Evolutionary conservation across 2,888 invertebrate species (phyloP).

Genomic region (Trichogramma evanescens): DNA sequence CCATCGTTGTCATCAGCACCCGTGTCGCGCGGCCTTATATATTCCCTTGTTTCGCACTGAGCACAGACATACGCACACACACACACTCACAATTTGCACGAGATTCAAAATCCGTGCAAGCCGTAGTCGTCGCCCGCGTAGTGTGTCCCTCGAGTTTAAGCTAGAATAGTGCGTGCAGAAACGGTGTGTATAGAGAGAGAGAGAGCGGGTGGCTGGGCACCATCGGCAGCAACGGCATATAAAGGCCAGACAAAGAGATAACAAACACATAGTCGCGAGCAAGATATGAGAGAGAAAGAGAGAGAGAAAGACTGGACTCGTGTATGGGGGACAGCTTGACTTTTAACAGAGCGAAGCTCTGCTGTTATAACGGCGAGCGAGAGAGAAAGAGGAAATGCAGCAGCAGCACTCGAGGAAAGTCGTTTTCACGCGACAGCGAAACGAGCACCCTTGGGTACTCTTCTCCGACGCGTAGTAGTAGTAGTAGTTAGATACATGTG

Average conservation of each 20-base stretch:
- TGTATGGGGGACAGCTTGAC: not conserved
- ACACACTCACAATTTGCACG: no score
- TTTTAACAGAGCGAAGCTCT: no score
- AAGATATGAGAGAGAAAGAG: not conserved
- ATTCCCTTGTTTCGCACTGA: no score
- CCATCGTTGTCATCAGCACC: no score
- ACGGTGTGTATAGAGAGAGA: not conserved
- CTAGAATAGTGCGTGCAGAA: slow-evolving; percentile 17
- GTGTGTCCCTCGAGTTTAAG: slow-evolving; percentile 26
- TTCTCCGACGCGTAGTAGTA: slow-evolving; percentile 1
- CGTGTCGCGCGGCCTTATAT: no score
- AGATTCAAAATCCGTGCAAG: no score
- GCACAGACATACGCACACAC: no score
- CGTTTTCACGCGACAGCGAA: slow-evolving; percentile 23
- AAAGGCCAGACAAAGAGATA: slow-evolving; percentile 1
- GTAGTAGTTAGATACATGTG: no score
- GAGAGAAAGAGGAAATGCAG: not conserved
- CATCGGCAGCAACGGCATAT: no score
- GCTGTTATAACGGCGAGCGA: no score
- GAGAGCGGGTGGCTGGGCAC: not conserved
- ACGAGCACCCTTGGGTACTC: slow-evolving; percentile 23
- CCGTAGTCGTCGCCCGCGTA: slow-evolving; percentile 1
- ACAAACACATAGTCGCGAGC: slow-evolving; percentile 4
- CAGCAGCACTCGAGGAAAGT: slow-evolving; percentile 22
- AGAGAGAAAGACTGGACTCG: not conserved